A percentile compares a stretch with the other conserved stretches of the same genome.
Evolutionary conservation across 2,888 invertebrate species (phyloP).

Genomic region (Cancer borealis): DNA sequence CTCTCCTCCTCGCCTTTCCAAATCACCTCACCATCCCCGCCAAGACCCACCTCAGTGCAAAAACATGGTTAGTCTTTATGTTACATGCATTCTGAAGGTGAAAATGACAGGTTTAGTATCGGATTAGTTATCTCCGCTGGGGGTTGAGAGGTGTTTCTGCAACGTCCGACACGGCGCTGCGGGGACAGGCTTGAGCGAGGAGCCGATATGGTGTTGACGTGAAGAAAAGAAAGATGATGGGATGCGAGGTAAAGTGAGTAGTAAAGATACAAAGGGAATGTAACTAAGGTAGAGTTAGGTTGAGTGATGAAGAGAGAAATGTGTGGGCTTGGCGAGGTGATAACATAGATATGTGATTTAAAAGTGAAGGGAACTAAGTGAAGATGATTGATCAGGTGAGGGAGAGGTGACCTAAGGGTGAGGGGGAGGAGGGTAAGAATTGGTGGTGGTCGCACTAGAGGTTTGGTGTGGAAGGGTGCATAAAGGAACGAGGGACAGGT

Average conservation of each 20-base stretch:
- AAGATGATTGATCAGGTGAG: neutral
- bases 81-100: neutral
- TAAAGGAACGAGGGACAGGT: neutral
- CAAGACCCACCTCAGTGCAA: neutral
- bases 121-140: neutral
- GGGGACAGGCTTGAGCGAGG: neutral
- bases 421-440: neutral
- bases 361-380: neutral
- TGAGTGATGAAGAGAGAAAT: neutral
- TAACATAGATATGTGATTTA: neutral
- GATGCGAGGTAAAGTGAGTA: neutral
- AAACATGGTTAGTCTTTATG: neutral
- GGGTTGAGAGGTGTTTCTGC: neutral
- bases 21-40: neutral
- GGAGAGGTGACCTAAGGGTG: conserved; percentile 15
- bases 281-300: neutral
- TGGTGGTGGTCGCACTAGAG: neutral
- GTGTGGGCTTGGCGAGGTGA: neutral
- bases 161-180: neutral
- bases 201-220: neutral
- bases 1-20: neutral
- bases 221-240: neutral
- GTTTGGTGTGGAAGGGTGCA: neutral
- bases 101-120: conserved; percentile 1
- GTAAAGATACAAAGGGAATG: neutral